Conservation (phyloP, 2,888 invertebrate species). For the Eutolmus rufibarbis region DNA sequence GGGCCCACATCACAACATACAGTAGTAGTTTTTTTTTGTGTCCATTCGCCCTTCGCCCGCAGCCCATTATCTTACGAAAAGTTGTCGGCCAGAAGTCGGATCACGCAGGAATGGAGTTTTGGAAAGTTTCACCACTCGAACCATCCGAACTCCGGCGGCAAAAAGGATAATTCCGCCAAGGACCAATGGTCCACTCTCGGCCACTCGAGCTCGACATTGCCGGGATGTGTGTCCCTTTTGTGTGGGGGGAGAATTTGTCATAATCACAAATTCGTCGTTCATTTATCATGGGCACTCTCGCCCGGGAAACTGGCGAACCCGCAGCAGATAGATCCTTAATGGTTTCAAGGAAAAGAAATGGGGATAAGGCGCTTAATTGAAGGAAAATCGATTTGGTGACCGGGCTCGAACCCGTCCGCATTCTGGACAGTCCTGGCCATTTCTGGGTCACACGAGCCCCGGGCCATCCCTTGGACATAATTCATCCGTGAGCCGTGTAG, state of each 20-base stretch:
- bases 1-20: not conserved
- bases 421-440: not conserved
- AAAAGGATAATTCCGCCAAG: not conserved
- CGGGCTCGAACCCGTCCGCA: not conserved
- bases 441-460: conserved; percentile 14
- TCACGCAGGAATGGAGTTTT: conserved; percentile 5
- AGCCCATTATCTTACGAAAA: not conserved
- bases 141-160: not conserved
- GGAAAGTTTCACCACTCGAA: conserved; percentile 1
- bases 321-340: conserved; percentile 23
- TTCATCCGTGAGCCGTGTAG: conserved; percentile 9
- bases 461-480: not conserved
- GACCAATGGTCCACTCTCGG: not conserved
- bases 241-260: conserved; percentile 14
- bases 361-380: conserved; percentile 11
- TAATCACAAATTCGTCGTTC: conserved; percentile 30
- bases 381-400: conserved; percentile 16
- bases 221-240: not conserved
- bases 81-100: not conserved
- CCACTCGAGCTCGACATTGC: not conserved
- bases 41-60: not conserved
- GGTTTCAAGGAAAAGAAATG: not conserved
- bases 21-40: not conserved
- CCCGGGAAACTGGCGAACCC: not conserved
- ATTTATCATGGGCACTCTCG: conserved; percentile 7